Percentiles rank a stretch among this genome's conserved stretches.
Evolutionary conservation across 2,797 vertebrate genomes (phyloP).

Genomic region (Enteromius unitaeniatus): DNA sequence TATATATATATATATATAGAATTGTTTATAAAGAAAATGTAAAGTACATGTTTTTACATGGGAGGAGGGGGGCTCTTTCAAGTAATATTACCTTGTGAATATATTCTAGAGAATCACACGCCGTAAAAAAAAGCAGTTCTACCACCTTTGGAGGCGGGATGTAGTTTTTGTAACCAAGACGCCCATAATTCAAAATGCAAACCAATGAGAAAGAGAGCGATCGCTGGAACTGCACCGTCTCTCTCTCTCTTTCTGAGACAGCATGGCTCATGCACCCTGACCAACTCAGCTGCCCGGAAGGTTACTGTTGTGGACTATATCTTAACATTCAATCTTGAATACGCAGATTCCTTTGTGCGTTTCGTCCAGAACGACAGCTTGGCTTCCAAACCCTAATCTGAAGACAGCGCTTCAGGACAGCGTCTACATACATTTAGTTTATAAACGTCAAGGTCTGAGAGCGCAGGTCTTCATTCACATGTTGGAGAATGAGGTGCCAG

Average conservation of each 20-base stretch:
- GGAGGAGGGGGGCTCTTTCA: too few species aligned
- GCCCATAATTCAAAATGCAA: conserved; percentile 76
- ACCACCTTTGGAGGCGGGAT: conserved; percentile 55
- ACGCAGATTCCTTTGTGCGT: neutral
- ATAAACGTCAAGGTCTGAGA: neutral
- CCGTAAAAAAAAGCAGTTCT: conserved; percentile 71
- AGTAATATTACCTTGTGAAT: neutral
- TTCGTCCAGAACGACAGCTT: neutral
- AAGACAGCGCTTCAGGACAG: conserved; percentile 28
- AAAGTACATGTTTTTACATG: neutral
- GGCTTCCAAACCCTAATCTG: neutral
- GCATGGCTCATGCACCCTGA: conserved; percentile 43
- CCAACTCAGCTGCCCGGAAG: conserved; percentile 35
- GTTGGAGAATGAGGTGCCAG: conserved; percentile 24
- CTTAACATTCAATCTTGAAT: neutral
- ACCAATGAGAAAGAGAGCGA: conserved; percentile 77
- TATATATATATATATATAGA: too few species aligned
- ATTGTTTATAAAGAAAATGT: neutral
- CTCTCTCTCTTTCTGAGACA: conserved; percentile 63
- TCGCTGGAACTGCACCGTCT: conserved; percentile 58
- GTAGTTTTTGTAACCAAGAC: conserved; percentile 72
- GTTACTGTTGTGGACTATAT: conserved; percentile 46
- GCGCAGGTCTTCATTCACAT: conserved; percentile 24
- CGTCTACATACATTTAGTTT: neutral
- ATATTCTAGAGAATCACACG: conserved; percentile 73